Base-by-base conservation (phyloP, 1,140 invertebrate species). In the Bombus breviceps region DNA sequence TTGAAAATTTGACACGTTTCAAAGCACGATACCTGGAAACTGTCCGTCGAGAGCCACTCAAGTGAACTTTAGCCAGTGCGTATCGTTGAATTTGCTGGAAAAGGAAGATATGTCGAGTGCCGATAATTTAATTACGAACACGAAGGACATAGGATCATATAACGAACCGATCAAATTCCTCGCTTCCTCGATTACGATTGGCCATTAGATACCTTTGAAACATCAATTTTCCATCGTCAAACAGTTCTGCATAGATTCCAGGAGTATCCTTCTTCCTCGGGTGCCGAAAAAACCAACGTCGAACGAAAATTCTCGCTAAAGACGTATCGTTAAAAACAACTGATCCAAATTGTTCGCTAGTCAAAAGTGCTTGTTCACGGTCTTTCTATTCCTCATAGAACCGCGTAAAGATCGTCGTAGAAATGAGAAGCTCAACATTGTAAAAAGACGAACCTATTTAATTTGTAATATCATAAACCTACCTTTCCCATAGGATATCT, bases 81-180 rank as follows among this genome's bases (percentile, higher is more conserved):
- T 80, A 59, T 81, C 76, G 41, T 87, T 47, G 76, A 75, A 87
- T 80, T 75, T 37, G 47, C 34, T 66, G 68, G 47, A 79, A 83
- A 72, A 86, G 88, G 77, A 81, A 80, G 80, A 88, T 84, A 84
- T 39, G 82, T 90, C 87, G 81, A 91, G 74, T 86, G 53, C 64
- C 77, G 86, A 90, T 91, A 90, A 90, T 91, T 88, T 80, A 86
- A 91, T 90, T 91, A 91, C 59, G 80, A 71, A 85, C 78, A 73
- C 39, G 78, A 62, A 83, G 80, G 75, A 72, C 83, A 59, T 43
- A 74, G 68, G 53, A 72, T 47, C 59, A 10, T 72, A 32, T n/a
- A 84, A 69, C 39, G 66, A 53, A 43, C 37, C 74, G 68, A 83
- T 83, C 68, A 22, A 66, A 73, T 75, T 72, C 64, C 78, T 64